Percentiles rank a stretch among this genome's conserved stretches.
phyloP scores from a whole-genome alignment of 2,888 invertebrate species.

The Pediacus dermestoides region DNA sequence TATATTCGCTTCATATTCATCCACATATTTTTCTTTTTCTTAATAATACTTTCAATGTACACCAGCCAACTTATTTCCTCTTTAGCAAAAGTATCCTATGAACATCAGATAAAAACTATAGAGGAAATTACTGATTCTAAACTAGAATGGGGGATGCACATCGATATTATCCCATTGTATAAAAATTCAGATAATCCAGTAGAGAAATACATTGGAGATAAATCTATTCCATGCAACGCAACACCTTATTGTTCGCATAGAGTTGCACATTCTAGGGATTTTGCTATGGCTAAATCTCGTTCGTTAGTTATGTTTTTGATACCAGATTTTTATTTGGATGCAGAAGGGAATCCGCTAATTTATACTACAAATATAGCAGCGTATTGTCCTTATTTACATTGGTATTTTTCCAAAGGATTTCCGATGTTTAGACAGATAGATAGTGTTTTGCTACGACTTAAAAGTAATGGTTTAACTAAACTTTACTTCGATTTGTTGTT shows the following conservation, averaged over 20 bases:
- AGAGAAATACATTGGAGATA: not conserved
- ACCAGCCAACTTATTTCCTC: not conserved
- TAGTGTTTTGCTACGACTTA: not conserved
- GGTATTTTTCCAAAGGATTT: slow-evolving; percentile 1
- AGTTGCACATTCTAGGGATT: not conserved
- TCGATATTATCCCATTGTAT: too few species aligned
- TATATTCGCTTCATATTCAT: not conserved
- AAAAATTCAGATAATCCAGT: slow-evolving; percentile 1
- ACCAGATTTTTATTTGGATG: not conserved
- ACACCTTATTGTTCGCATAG: slow-evolving; percentile 1
- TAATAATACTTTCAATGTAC: not conserved
- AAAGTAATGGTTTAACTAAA: not conserved
- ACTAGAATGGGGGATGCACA: not conserved
- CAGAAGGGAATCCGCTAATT: not conserved
- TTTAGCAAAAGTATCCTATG: not conserved
- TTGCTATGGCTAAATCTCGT: not conserved
- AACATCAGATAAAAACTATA: not conserved
- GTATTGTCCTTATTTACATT: not conserved
- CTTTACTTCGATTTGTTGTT: not conserved
- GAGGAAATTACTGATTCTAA: not conserved
- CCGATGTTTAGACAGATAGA: slow-evolving; percentile 1
- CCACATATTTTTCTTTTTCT: not conserved
- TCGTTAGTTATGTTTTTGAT: not conserved
- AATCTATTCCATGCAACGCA: not conserved
- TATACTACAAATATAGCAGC: not conserved